Evolutionary conservation across 2,888 invertebrate species (phyloP).

Genomic region (Melolontha melolontha): DNA sequence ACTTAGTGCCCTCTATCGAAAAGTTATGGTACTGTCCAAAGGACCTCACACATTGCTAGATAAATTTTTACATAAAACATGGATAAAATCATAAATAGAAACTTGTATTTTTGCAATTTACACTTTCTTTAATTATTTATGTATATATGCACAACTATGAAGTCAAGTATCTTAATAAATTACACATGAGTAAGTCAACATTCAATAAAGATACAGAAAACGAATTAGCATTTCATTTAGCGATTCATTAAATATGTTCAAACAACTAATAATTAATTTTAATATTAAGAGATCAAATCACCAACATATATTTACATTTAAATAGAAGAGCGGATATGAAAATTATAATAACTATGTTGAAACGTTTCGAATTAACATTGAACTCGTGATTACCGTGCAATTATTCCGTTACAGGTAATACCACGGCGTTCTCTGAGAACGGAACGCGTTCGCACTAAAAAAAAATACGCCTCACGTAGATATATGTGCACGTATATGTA

Average conservation of each 20-base stretch:
- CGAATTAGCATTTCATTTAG: slow-evolving; percentile 12
- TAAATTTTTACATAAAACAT: no score
- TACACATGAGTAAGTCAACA: neutral
- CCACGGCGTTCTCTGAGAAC: slow-evolving; percentile 15
- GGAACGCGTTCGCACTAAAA: neutral
- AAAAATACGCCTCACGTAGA: no score
- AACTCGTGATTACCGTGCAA: slow-evolving; percentile 24
- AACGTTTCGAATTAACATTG: slow-evolving; percentile 25
- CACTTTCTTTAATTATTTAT: no score
- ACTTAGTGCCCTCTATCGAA: no score
- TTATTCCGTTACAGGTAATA: slow-evolving; percentile 20
- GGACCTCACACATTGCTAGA: no score
- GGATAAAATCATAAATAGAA: no score
- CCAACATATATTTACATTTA: slow-evolving; percentile 21
- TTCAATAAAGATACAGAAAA: slow-evolving; percentile 6
- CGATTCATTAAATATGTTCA: slow-evolving; percentile 18
- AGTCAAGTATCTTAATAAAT: no score
- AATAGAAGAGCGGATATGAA: slow-evolving; percentile 11
- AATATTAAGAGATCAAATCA: slow-evolving; percentile 26
- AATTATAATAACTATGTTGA: slow-evolving; percentile 16
- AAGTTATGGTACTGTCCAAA: no score
- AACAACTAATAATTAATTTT: slow-evolving; percentile 18
- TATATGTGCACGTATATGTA: slow-evolving; percentile 10
- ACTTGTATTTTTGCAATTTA: no score
- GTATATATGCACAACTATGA: no score